Percentiles rank a stretch among this genome's conserved stretches.
Conservation (phyloP, 1,140 invertebrate genomes). For the Brachionus asplanchnoidis region DNA sequence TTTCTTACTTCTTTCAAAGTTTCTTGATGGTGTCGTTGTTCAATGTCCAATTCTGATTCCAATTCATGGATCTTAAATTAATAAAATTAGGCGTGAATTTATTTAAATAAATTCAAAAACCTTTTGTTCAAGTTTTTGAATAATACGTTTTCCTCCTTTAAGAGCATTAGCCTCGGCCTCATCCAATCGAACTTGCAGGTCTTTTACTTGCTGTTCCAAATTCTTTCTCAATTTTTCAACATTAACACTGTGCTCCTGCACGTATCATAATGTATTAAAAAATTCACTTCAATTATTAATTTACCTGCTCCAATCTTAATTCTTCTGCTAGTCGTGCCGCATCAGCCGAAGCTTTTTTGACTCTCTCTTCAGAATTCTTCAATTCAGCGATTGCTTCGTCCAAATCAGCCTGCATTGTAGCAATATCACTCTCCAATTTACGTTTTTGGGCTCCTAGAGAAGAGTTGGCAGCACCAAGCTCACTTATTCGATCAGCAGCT, state of each 20-base stretch:
- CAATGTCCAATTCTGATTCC: constrained; percentile 92
- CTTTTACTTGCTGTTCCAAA: constrained; percentile 93
- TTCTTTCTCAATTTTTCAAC: constrained; percentile 96
- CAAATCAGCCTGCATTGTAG: constrained; percentile 76
- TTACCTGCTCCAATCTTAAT: constrained; percentile 82
- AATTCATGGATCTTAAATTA: constrained; percentile 64
- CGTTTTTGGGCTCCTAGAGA: constrained; percentile 89
- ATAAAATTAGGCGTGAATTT: no score
- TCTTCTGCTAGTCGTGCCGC: constrained; percentile 93
- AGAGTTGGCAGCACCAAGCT: constrained; percentile 82
- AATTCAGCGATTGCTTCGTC: constrained; percentile 63
- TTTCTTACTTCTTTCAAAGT: constrained; percentile 69
- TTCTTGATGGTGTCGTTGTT: constrained; percentile 82
- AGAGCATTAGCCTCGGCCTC: constrained; percentile 92
- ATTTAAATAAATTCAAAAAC: not conserved
- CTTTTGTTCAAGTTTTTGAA: constrained; percentile 61
- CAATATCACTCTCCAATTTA: constrained; percentile 93
- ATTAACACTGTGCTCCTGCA: constrained; percentile 77
- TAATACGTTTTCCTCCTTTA: constrained; percentile 87
- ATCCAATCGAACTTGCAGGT: constrained; percentile 88
- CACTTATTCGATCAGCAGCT: constrained; percentile 91
- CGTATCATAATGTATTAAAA: no score
- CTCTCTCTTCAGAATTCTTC: constrained; percentile 91
- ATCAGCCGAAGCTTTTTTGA: constrained; percentile 79
- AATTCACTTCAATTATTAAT: not conserved